phyloP scores from a whole-genome alignment of 2,888 invertebrate genomes.

The Drosophila monieri region DNA sequence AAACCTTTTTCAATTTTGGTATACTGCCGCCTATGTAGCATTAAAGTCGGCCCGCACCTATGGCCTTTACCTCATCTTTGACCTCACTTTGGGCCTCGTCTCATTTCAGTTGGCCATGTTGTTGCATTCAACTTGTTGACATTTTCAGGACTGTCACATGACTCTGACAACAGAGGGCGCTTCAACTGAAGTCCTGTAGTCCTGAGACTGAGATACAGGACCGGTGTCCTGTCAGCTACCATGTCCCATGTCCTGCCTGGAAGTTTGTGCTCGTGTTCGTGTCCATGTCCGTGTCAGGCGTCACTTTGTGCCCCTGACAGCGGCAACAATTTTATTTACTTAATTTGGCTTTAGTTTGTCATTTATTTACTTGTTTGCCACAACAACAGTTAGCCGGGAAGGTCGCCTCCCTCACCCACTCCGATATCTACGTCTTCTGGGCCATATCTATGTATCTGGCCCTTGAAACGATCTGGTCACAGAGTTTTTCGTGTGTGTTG shows the following conservation, averaged over 20 bases:
- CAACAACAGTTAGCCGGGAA: conserved; percentile 46
- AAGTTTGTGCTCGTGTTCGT: conserved; percentile 45
- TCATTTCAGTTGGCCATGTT: conserved; percentile 12
- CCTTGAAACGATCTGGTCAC: conserved; percentile 20
- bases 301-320: conserved; percentile 73
- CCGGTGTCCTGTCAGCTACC: conserved; percentile 42
- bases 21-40: background rate
- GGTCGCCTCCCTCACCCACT: conserved; percentile 19
- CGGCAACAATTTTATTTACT: conserved; percentile 79
- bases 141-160: conserved; percentile 47
- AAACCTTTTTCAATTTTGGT: conserved; percentile 33
- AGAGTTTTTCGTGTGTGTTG: conserved; percentile 47
- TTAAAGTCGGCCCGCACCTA: conserved; percentile 22
- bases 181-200: conserved; percentile 17
- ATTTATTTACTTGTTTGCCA: conserved; percentile 75
- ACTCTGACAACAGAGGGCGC: conserved; percentile 49
- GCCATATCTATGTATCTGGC: conserved; percentile 42
- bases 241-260: conserved; percentile 47
- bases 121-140: conserved; percentile 50
- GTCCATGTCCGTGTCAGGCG: conserved; percentile 68
- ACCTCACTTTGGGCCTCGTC: conserved; percentile 1
- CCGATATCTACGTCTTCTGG: conserved; percentile 6
- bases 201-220: conserved; percentile 33
- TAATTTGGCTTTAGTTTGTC: conserved; percentile 80
- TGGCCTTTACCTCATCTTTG: conserved; percentile 32